phyloP scores from a whole-genome alignment of 1,140 invertebrate genomes.

The Mylabris phalerata region DNA sequence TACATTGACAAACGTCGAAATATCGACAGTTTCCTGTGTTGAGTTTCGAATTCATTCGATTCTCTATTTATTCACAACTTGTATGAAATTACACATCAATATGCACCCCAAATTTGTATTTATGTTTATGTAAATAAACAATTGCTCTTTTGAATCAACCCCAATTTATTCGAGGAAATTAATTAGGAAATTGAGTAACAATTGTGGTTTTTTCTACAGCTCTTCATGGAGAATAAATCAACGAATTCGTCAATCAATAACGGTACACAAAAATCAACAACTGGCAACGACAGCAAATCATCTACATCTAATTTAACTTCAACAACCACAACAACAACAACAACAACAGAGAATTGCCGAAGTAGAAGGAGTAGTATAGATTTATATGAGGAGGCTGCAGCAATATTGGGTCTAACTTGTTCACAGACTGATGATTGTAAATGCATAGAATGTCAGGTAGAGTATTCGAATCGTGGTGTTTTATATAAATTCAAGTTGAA shows the following conservation, averaged over 20 bases:
- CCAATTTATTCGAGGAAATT: no score
- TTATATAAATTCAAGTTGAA: no score
- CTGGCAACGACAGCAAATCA: constrained; percentile 13
- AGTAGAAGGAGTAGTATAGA: constrained; percentile 39
- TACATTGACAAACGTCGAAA: no score
- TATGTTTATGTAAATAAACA: no score
- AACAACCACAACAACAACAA: constrained; percentile 2
- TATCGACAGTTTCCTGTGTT: no score
- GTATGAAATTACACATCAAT: no score
- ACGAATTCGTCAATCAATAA: constrained; percentile 8
- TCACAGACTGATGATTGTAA: constrained; percentile 51
- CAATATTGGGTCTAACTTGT: constrained; percentile 51
- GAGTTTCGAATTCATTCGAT: no score
- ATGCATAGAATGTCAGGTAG: constrained; percentile 54
- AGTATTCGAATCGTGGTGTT: neutral
- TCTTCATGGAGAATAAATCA: constrained; percentile 28
- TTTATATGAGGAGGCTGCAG: constrained; percentile 51
- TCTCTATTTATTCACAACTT: no score
- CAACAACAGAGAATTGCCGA: constrained; percentile 6
- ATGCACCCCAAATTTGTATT: no score
- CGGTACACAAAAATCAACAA: neutral
- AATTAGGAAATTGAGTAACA: neutral
- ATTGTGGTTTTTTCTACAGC: constrained; percentile 10
- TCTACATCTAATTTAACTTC: constrained; percentile 5
- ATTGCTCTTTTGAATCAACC: no score